Base-by-base conservation (phyloP, 2,888 invertebrate genomes). In the Netelia melanura region DNA sequence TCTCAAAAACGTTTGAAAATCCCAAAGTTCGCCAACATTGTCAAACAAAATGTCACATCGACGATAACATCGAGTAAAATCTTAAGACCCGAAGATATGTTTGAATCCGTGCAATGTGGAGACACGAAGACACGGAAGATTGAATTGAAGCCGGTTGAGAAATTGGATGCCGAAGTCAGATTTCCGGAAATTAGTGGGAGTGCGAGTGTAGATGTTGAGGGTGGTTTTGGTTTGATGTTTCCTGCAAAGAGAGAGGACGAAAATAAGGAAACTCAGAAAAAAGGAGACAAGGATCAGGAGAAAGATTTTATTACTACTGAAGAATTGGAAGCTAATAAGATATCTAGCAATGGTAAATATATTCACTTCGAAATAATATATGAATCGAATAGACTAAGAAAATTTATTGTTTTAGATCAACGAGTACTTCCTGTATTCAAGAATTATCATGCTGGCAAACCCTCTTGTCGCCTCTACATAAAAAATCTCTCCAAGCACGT, bases 401-500 rank as follows among this genome's bases (percentile, higher is more conserved):
- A 17, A 48, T 58, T 72, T 65, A 54, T 71, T 9, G n/a, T 54
- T 65, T 30, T 88, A 91, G 97, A 98, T 92, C 96, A 97, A 93
- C 95, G 96, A 90, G 93, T 96, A 23, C 93, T 98, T 87, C 95
- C 97, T 5, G 96, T 98, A 23, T 98, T 97, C 91, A 98, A 97
- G 92, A 98, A 97, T 91, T 99, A 99, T 93, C 95, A 96, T 86
- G 95, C 96, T 9, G 98, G 98, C 0, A 95, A 96, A 76, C 97
- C 97, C 3, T 97, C 97, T 23, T 96, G 96, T 94, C 96, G 98
- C 86, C 94, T 99, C n/a, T 99, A 99, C 91, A 96, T 99, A 38
- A 99, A 99, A 93, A 99, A 99, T 94, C 95, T 98, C 71, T 95
- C 97, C 0, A 98, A 98, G 94, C 96, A 96, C 87, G 97, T 97